Evolutionary conservation across 2,888 invertebrate genomes (phyloP), one percentile per base, ranked within the genome.

Genomic region (Macropis europaea): DNA sequence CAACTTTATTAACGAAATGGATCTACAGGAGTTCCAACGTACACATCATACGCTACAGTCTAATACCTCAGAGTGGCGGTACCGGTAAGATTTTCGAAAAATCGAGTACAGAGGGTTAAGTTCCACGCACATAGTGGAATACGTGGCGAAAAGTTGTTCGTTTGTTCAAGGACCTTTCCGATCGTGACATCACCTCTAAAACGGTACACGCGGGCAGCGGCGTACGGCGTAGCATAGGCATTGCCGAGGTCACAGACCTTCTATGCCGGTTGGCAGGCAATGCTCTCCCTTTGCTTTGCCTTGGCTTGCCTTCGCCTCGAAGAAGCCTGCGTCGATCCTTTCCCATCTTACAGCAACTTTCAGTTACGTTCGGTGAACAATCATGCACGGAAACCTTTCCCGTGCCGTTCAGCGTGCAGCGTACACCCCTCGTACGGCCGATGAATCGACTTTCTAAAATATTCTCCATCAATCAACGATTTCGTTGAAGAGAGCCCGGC

Each of bases 231-330:
- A 67, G 69, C 71, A 79, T 81, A 83, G 82, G 83, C 86, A 85
- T 84, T 81, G 86, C 82, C 82, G 87, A 84, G 87, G 88, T 88
- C 87, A 89, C 85, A 86, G 89, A 89, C 89, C 89, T 88, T 86
- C 86, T 84, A 82, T 83, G 85, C 85, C 85, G 84, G 81, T 86
- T 82, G 86, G 83, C 82, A 86, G 83, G 83, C 85, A 82, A 81
- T 82, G 83, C 81, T 84, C 84, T 82, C 79, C 62, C 80, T 78
- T 75, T 77, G 73, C 72, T 54, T 78, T 74, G 75, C 73, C 57
- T 73, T 73, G 71, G 38, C 60, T 66, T 47, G 60, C 71, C 62
- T 68, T 61, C 73, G 57, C 68, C 60, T 59, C 56, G 60, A 66
- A 63, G 57, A 59, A 76, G 52, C 63, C 59, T 52, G 43, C 56